These are phyloP conservation scores for Pegoplata infirma DNA, from an alignment of 2,888 invertebrate genomes.

Conservation along the genomic window DNA sequence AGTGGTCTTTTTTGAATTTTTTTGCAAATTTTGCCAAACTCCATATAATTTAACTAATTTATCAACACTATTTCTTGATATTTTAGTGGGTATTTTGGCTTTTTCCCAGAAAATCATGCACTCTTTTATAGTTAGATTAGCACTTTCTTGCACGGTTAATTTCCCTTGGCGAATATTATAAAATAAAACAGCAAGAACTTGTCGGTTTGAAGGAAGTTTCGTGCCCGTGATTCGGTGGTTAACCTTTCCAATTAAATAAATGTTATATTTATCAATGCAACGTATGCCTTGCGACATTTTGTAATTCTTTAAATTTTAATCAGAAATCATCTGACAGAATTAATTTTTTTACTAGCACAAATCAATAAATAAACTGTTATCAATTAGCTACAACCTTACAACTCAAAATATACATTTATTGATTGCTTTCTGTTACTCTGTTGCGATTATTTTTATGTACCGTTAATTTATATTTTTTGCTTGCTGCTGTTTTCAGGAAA, in stretches of 20 bases:
- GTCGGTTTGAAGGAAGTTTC: constrained; percentile 35
- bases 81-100: constrained; percentile 22
- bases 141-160: constrained; percentile 16
- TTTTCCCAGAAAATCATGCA: constrained; percentile 29
- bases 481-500: background rate
- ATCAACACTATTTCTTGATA: constrained; percentile 25
- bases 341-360: background rate
- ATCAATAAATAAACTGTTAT: background rate
- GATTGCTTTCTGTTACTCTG: constrained; percentile 3
- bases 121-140: too few species aligned
- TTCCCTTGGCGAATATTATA: constrained; percentile 17
- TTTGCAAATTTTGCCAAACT: constrained; percentile 29
- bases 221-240: constrained; percentile 18
- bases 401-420: constrained; percentile 2
- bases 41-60: constrained; percentile 14
- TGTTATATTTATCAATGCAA: background rate
- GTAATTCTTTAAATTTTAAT: constrained; percentile 6
- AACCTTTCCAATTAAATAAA: constrained; percentile 11
- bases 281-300: background rate
- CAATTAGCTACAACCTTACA: background rate
- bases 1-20: constrained; percentile 11
- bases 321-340: constrained; percentile 1
- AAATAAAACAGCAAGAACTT: constrained; percentile 21
- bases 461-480: background rate
- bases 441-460: background rate